phyloP scores from a whole-genome alignment of 2,888 invertebrate species.

The Trachelus troglodyta region DNA sequence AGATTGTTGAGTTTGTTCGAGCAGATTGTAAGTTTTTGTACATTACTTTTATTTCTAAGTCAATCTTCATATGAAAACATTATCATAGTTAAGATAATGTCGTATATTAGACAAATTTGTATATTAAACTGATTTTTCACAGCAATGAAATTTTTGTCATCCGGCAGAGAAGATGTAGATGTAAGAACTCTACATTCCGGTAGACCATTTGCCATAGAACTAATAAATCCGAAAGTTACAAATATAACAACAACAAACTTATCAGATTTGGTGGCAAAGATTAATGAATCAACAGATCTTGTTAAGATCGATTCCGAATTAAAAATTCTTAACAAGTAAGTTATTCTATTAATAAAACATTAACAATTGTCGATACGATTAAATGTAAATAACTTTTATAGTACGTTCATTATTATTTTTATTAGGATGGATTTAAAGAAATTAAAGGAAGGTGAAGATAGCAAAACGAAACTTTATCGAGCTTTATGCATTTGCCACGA shows the following conservation, averaged over 20 bases:
- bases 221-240: slow-evolving; percentile 75
- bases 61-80: not conserved
- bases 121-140: slow-evolving; percentile 13
- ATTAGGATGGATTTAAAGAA: slow-evolving; percentile 74
- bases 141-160: slow-evolving; percentile 85
- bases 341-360: slow-evolving; percentile 4
- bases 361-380: not conserved
- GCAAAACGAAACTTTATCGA: slow-evolving; percentile 87
- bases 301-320: slow-evolving; percentile 73
- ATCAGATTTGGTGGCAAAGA: slow-evolving; percentile 69
- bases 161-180: slow-evolving; percentile 97
- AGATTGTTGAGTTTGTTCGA: slow-evolving; percentile 72
- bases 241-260: slow-evolving; percentile 69
- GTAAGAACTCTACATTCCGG: slow-evolving; percentile 93
- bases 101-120: no score
- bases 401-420: slow-evolving; percentile 10
- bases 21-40: slow-evolving; percentile 65
- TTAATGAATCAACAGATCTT: slow-evolving; percentile 70
- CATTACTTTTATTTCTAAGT: not conserved
- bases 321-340: slow-evolving; percentile 74
- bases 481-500: slow-evolving; percentile 78
- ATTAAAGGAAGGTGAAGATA: slow-evolving; percentile 88
- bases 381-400: not conserved
- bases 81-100: slow-evolving; percentile 6
- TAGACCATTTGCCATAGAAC: slow-evolving; percentile 92